These are phyloP conservation scores for Cryptotermes secundus DNA, from an alignment of 1,140 invertebrate genomes.

Conservation along the genomic window DNA sequence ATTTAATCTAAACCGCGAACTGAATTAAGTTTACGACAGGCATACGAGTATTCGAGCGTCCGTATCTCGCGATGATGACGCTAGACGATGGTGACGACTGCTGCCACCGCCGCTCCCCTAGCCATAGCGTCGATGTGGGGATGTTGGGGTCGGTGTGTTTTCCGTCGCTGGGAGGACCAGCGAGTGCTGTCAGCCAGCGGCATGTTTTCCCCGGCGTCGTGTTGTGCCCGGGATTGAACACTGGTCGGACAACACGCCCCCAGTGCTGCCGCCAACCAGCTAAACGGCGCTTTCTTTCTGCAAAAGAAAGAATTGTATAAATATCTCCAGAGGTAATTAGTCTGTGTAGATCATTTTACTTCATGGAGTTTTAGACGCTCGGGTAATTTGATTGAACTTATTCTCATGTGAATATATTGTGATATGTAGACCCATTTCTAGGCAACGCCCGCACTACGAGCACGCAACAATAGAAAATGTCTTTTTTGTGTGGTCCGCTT, in stretches of 20 bases:
- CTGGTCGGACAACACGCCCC: background rate
- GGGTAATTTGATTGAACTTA: no score
- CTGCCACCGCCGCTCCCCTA: background rate
- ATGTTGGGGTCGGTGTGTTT: background rate
- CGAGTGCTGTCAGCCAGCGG: background rate
- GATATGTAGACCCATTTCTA: no score
- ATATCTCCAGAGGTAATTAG: no score
- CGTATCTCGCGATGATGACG: background rate
- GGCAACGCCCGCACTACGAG: no score
- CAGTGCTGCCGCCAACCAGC: background rate
- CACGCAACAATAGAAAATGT: no score
- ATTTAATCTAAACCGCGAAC: no score
- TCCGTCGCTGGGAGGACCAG: background rate
- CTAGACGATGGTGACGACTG: slow-evolving; percentile 4
- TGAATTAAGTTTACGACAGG: no score
- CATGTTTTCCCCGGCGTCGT: background rate
- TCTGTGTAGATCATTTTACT: no score
- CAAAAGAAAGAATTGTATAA: background rate
- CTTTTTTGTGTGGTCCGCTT: no score
- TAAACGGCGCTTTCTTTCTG: background rate
- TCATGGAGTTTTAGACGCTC: no score
- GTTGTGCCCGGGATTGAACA: background rate
- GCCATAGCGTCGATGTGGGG: slow-evolving; percentile 26
- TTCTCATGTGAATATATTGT: no score
- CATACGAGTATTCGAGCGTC: background rate